These are phyloP conservation scores for Dipodomys merriami DNA, from an alignment of 2,113 vertebrate species.

Conservation along the genomic window DNA sequence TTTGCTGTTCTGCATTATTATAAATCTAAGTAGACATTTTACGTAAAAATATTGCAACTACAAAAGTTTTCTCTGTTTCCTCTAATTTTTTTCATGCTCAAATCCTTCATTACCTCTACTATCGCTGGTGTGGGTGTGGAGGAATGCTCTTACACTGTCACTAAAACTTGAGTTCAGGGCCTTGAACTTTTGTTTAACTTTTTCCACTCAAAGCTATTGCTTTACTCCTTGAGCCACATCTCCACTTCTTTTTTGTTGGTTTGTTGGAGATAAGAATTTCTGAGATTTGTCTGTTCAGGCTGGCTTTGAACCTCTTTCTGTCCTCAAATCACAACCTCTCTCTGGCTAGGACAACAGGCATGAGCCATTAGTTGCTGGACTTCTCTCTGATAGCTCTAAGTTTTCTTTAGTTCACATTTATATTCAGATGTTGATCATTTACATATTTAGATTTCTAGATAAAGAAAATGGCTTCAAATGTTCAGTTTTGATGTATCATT, in stretches of 20 bases:
- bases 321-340: too few relatives aligned
- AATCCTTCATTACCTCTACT: neutral
- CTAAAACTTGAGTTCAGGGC: too few relatives aligned
- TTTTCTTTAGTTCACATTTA: neutral
- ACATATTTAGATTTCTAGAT: constrained; percentile 6
- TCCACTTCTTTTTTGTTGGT: too few relatives aligned
- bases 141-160: too few relatives aligned
- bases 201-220: too few relatives aligned
- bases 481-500: neutral
- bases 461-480: constrained; percentile 48
- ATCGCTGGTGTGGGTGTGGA: neutral
- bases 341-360: too few relatives aligned
- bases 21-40: neutral
- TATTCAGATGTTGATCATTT: neutral
- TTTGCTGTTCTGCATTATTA: neutral
- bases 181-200: too few relatives aligned
- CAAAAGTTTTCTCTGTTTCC: neutral
- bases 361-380: too few relatives aligned
- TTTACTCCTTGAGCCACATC: too few relatives aligned
- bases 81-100: constrained; percentile 32
- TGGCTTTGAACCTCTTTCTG: too few relatives aligned
- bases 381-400: neutral
- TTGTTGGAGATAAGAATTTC: too few relatives aligned
- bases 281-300: too few relatives aligned
- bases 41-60: neutral